Conservation (phyloP, 2,797 vertebrate species). For the Enteromius fasciolatus region DNA sequence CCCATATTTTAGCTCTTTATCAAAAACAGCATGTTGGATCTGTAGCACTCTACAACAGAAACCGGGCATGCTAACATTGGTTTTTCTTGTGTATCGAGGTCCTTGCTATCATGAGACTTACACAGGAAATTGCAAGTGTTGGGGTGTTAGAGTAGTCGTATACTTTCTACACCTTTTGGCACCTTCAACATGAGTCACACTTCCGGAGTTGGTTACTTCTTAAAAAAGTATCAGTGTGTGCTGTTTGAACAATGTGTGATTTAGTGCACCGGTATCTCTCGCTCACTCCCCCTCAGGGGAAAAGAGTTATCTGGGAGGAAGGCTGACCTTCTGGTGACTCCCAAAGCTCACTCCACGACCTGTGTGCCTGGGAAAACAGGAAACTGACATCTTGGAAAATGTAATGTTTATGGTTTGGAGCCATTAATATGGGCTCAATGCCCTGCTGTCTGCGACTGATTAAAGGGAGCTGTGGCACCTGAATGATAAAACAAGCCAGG, state of each 20-base stretch:
- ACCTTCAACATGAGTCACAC: conserved; percentile 13
- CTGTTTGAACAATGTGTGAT: conserved; percentile 42
- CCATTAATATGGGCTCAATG: conserved; percentile 61
- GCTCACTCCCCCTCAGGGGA: conserved; percentile 27
- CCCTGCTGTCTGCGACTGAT: conserved; percentile 50
- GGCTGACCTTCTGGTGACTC: conserved; percentile 88
- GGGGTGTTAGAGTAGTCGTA: conserved; percentile 31
- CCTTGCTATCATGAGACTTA: conserved; percentile 17
- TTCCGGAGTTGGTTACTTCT: conserved; percentile 29
- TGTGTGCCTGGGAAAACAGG: conserved; percentile 85
- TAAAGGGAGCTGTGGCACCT: conserved; percentile 48
- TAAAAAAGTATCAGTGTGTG: conserved; percentile 24
- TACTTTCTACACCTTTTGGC: conserved; percentile 29
- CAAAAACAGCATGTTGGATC: not conserved
- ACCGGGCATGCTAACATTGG: conserved; percentile 6
- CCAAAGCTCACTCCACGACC: conserved; percentile 77
- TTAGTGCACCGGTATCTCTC: conserved; percentile 29
- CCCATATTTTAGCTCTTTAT: not conserved
- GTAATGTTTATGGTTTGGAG: conserved; percentile 74
- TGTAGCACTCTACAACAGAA: not conserved
- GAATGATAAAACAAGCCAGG: conserved; percentile 45
- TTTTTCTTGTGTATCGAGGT: conserved; percentile 11
- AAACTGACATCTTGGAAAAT: conserved; percentile 79
- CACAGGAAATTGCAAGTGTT: conserved; percentile 52
- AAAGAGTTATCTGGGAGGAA: conserved; percentile 79